These are phyloP conservation scores for Octonoba sinensis DNA, from an alignment of 2,888 invertebrate genomes.

Conservation along the genomic window DNA sequence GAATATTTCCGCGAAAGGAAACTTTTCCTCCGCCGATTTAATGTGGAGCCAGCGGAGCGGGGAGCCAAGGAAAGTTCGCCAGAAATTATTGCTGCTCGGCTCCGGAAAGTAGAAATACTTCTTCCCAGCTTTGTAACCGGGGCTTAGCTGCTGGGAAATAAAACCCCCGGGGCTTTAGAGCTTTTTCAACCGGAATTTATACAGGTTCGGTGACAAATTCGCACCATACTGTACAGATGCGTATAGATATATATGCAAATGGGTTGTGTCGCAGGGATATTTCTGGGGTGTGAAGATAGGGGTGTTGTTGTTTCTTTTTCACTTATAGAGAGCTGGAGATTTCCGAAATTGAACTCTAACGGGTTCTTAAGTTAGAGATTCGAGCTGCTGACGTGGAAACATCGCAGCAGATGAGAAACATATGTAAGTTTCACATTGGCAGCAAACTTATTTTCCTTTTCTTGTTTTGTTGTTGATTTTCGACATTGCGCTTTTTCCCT, in stretches of 20 bases:
- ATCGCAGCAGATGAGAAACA: constrained; percentile 60
- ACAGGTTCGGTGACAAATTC: constrained; percentile 61
- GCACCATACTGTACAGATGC: constrained; percentile 42
- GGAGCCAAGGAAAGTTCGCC: background rate
- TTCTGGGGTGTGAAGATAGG: constrained; percentile 13
- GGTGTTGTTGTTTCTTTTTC: constrained; percentile 29
- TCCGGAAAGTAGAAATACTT: constrained; percentile 44
- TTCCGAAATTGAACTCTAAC: constrained; percentile 63
- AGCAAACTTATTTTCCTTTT: constrained; percentile 34
- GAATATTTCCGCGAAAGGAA: constrained; percentile 5
- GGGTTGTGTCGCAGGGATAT: constrained; percentile 40
- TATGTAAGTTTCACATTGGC: constrained; percentile 62
- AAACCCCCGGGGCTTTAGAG: constrained; percentile 57
- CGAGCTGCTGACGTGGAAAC: constrained; percentile 56
- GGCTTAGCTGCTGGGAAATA: constrained; percentile 52
- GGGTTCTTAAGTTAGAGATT: constrained; percentile 40
- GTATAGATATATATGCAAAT: constrained; percentile 63
- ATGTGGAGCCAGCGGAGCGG: constrained; percentile 29
- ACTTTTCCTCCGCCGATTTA: constrained; percentile 46
- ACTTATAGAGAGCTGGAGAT: constrained; percentile 33
- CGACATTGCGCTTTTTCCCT: constrained; percentile 13
- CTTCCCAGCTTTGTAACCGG: constrained; percentile 40
- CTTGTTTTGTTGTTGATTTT: background rate
- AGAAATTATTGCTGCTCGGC: constrained; percentile 53
- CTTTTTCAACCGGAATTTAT: constrained; percentile 63